Conservation (phyloP, 2,888 invertebrate genomes). For the Phalangium opilio region DNA sequence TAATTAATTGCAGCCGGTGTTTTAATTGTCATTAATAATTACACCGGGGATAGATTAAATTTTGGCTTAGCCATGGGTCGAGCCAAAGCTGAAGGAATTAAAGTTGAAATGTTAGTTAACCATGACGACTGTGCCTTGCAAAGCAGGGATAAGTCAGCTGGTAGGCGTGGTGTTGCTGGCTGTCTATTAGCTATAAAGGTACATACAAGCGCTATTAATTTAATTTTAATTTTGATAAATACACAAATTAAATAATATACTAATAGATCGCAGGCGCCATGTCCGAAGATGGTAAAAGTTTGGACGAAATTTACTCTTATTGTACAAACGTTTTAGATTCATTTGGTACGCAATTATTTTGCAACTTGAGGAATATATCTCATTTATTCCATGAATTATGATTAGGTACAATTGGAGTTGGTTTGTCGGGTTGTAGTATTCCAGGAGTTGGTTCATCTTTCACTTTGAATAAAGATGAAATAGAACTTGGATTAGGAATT, state of each 20-base stretch:
- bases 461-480: slow-evolving; percentile 43
- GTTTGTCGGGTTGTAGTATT: slow-evolving; percentile 48
- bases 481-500: slow-evolving; percentile 48
- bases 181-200: slow-evolving; percentile 37
- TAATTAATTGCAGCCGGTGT: slow-evolving; percentile 38
- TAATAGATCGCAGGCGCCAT: slow-evolving; percentile 54
- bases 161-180: slow-evolving; percentile 45
- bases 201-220: no score
- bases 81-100: slow-evolving; percentile 45
- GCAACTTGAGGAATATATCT: no score
- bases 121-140: slow-evolving; percentile 52
- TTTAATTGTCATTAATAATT: slow-evolving; percentile 57
- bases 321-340: no score
- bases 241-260: no score
- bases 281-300: slow-evolving; percentile 42
- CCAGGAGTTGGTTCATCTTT: slow-evolving; percentile 49
- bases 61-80: slow-evolving; percentile 66
- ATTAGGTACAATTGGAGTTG: slow-evolving; percentile 54
- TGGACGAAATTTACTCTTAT: slow-evolving; percentile 39
- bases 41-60: slow-evolving; percentile 60
- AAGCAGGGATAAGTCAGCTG: slow-evolving; percentile 37
- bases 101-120: slow-evolving; percentile 43
- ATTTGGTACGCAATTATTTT: no score
- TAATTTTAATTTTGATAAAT: no score
- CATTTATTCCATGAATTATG: neutral